Base-by-base conservation (phyloP, 2,888 invertebrate genomes). In the Melinaea menophilus region DNA sequence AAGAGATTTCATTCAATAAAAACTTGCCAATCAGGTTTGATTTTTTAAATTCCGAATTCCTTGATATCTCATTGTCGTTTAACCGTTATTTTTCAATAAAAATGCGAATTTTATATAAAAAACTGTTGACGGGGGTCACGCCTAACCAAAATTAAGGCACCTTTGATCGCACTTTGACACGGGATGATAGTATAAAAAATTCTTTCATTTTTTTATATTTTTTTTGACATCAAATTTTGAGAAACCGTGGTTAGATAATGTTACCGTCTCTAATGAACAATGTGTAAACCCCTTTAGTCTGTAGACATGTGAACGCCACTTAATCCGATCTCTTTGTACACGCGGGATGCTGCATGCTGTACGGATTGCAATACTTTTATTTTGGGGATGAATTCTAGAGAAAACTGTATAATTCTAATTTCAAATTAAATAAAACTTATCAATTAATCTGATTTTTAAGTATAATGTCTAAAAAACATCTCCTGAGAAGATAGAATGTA, bases 81-180 rank as follows among this genome's bases (percentile, higher is more conserved):
- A 80, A 82, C 88, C 88, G 88, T 88, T 89, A 84, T 70, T 77
- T 79, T 85, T 81, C 75, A 56, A 71, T 72, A 76, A 79, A 86
- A 88, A 90, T 89, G 84, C 84, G 68, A 80, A 85, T 82, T 80
- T 84, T 81, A 67, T 65, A 55, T 56, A 73, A 87, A 86, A 88
- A 88, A 85, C 71, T 80, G 86, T 86, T 88, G 89, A 90, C 85
- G 85, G 88, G 90, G 90, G 90, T 90, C 90, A 90, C 86, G 85
- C 85, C 88, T 79, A 71, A 81, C 85, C 86, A 85, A 72, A 89
- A 89, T 88, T 90, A 88, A 88, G 85, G 86, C 85, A 89, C 85
- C 88, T 88, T 85, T 86, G 78, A 82, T 82, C 86, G 90, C 88
- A 85, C 89, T 90, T 85, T 90, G 90, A 90, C 90, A 90, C 81